Conservation (phyloP, 1,140 invertebrate genomes). For the Drosophila bocqueti region DNA sequence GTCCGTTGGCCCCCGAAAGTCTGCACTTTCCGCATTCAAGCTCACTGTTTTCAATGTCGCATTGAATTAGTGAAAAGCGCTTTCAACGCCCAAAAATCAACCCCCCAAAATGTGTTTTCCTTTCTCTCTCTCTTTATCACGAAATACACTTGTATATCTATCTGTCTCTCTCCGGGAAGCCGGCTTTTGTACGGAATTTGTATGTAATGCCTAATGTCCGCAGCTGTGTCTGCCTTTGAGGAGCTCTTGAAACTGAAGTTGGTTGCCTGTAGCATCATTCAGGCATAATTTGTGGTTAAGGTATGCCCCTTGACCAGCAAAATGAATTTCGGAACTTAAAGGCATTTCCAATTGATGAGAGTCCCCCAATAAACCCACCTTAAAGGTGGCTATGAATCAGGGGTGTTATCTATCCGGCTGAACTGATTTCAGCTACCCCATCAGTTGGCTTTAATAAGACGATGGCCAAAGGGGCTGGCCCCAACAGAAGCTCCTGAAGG, state of each 20-base stretch:
- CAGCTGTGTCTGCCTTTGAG: conserved; percentile 65
- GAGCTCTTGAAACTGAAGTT: conserved; percentile 66
- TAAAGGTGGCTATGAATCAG: conserved; percentile 25
- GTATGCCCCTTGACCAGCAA: conserved; percentile 7
- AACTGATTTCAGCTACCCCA: not conserved
- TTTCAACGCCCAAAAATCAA: conserved; percentile 80
- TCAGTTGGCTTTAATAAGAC: conserved; percentile 1
- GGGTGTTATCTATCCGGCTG: conserved; percentile 1
- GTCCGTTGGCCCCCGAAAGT: conserved; percentile 32
- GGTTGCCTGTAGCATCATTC: conserved; percentile 69
- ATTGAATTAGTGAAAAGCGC: conserved; percentile 84
- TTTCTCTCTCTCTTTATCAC: conserved; percentile 10
- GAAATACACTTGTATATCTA: not conserved
- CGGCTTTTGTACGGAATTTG: conserved; percentile 51
- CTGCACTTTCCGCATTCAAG: conserved; percentile 53
- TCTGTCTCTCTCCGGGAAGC: conserved; percentile 18
- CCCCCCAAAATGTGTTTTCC: conserved; percentile 64
- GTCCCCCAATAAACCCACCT: conserved; percentile 7
- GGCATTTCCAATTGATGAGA: conserved; percentile 3
- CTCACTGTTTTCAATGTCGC: conserved; percentile 81
- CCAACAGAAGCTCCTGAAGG: not conserved
- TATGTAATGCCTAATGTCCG: conserved; percentile 37
- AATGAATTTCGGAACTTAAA: conserved; percentile 5
- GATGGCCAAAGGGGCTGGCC: not conserved
- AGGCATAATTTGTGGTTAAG: conserved; percentile 64